These are phyloP conservation scores for Tachycineta bicolor DNA, from an alignment of 2,113 vertebrate species.

Conservation along the genomic window DNA sequence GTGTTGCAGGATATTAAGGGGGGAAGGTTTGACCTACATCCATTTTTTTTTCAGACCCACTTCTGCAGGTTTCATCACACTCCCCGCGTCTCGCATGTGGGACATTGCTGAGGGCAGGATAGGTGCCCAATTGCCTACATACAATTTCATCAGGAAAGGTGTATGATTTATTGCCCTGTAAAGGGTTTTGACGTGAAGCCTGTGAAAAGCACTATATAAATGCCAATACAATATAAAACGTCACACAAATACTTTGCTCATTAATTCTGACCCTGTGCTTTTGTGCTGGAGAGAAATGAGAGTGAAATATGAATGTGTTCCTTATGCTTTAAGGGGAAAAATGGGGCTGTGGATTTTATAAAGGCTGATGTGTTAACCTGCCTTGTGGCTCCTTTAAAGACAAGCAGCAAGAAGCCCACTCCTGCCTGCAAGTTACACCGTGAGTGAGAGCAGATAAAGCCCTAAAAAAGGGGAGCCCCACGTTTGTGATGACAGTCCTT, in stretches of 20 bases:
- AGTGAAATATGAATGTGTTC: slow-evolving; percentile 50
- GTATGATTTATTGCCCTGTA: slow-evolving; percentile 52
- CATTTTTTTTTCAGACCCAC: slow-evolving; percentile 40
- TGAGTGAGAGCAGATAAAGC: background rate
- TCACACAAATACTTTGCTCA: slow-evolving; percentile 62
- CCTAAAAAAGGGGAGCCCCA: background rate
- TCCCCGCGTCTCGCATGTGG: background rate
- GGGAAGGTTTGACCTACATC: slow-evolving; percentile 52
- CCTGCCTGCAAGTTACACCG: background rate
- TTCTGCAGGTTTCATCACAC: slow-evolving; percentile 50
- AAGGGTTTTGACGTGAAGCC: slow-evolving; percentile 58
- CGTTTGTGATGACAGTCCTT: background rate
- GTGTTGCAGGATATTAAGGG: slow-evolving; percentile 53
- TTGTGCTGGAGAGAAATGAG: slow-evolving; percentile 14
- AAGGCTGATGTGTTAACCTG: slow-evolving; percentile 29
- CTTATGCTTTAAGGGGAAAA: slow-evolving; percentile 38
- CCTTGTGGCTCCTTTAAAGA: background rate
- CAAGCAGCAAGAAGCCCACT: background rate
- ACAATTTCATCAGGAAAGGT: slow-evolving; percentile 57
- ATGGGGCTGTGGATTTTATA: slow-evolving; percentile 33
- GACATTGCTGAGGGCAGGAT: slow-evolving; percentile 49
- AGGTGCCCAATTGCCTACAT: slow-evolving; percentile 48
- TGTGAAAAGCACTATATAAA: slow-evolving; percentile 65
- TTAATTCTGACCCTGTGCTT: slow-evolving; percentile 48
- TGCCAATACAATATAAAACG: slow-evolving; percentile 61